Evolutionary conservation across 2,113 vertebrate species (phyloP), one percentile per base, ranked within the genome.

Genomic region (Sylvilagus bachmani): DNA sequence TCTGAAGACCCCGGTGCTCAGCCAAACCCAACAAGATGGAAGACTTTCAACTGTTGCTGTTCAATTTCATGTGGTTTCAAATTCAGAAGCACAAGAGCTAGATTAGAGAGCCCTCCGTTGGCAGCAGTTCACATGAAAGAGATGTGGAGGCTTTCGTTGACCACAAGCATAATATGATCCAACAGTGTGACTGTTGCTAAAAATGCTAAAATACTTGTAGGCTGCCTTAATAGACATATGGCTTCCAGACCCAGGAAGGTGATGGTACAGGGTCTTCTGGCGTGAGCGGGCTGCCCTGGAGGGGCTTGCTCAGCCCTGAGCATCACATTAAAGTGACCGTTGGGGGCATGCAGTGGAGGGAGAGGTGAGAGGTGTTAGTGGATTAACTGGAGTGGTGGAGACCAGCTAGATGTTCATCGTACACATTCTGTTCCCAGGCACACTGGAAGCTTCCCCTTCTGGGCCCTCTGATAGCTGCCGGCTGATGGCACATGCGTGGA

Each of bases 151-250:
- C 92, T 94, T 93, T 44, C 21, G 77, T 62, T 55, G 84, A 94
- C 97, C 97, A 93, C 97, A 96, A 93, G 58, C 77, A 85, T 97
- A 96, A 96, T 97, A 81, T 1, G 90, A 96, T 95, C 96, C 95
- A 97, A 95, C 95, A 81, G 84, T 96, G 87, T 62, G 86, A 91
- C 95, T 96, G 77, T 77, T 92, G 91, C 89, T 95, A 44, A 86
- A 93, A 97, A 91, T 19, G 71, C 27, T 55, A 13, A 74, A 83
- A 83, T 70, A 74, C 33, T 90, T 12, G 55, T 89, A 61, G 86
- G 80, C 84, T 62, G 81, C 62, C 78, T 94, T 70, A 8, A 53
- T n/a, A 69, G 93, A 82, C 92, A 96, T 93, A 36, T 94, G 93
- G 93, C 4, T 1, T 86, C 89, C 97, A 97, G 97, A 95, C 10